Evolutionary conservation across 2,797 vertebrate genomes (phyloP).

Genomic region (Apodemus agrarius): DNA sequence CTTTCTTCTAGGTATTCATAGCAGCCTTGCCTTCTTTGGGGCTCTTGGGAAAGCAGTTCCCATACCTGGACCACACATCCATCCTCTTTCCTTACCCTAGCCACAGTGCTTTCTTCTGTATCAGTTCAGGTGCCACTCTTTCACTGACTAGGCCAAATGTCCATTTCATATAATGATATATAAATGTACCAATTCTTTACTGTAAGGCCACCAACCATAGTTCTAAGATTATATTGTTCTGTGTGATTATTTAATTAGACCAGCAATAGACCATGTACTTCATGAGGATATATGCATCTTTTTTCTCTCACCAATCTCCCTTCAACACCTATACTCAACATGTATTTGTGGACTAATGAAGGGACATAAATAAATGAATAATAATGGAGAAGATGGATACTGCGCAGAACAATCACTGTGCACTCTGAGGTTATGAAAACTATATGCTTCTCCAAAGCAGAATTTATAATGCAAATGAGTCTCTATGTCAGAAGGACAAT

Average conservation of each 20-base stretch:
- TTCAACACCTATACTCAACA: neutral
- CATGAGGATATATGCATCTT: neutral
- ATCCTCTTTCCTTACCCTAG: neutral
- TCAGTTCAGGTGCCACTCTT: neutral
- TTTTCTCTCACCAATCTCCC: slow-evolving; percentile 35
- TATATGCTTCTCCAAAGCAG: neutral
- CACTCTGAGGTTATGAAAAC: neutral
- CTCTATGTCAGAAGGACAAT: neutral
- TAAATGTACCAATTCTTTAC: neutral
- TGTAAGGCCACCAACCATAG: neutral
- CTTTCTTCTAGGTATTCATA: neutral
- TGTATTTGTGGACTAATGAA: neutral
- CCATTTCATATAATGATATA: neutral
- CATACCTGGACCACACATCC: neutral
- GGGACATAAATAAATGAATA: neutral
- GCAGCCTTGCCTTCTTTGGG: too few species aligned
- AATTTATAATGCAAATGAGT: neutral
- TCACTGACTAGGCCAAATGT: neutral
- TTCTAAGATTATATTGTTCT: slow-evolving; percentile 34
- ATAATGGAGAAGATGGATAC: slow-evolving; percentile 2
- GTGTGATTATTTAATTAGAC: slow-evolving; percentile 33
- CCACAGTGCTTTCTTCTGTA: neutral
- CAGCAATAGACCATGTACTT: neutral
- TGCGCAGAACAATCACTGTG: neutral
- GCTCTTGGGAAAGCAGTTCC: neutral